phyloP scores from a whole-genome alignment of 2,113 vertebrate genomes.

The Notothenia rossii region DNA sequence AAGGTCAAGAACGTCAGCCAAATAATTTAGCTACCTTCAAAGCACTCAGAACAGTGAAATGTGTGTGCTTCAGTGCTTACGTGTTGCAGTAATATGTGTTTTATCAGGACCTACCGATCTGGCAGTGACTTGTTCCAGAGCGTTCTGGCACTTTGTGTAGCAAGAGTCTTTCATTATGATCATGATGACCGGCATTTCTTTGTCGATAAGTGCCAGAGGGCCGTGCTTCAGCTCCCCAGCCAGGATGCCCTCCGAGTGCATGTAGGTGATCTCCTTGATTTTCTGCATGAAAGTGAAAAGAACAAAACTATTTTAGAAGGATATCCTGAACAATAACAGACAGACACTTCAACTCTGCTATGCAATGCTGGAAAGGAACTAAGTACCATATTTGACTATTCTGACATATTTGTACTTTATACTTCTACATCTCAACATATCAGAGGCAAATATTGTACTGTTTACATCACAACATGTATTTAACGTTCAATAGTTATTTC shows the following conservation, averaged over 20 bases:
- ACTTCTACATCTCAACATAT: too few relatives aligned
- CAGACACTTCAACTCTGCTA: neutral
- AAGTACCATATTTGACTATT: too few relatives aligned
- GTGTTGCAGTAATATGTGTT: constrained; percentile 1
- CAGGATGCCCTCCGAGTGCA: constrained; percentile 98
- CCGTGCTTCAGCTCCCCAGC: constrained; percentile 97
- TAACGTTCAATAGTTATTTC: too few relatives aligned
- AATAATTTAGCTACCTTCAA: neutral
- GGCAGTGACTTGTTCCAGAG: constrained; percentile 94
- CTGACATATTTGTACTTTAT: too few relatives aligned
- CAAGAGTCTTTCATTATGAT: constrained; percentile 95
- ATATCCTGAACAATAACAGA: neutral
- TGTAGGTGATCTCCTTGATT: constrained; percentile 99
- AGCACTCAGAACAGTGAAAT: neutral
- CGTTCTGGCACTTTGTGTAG: constrained; percentile 96
- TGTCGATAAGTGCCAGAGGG: constrained; percentile 93
- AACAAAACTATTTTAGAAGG: neutral
- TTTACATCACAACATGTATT: too few relatives aligned
- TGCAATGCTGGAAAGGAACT: too few relatives aligned
- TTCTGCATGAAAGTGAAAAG: constrained; percentile 83
- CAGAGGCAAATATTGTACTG: too few relatives aligned
- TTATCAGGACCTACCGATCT: constrained; percentile 86
- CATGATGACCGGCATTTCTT: constrained; percentile 98
- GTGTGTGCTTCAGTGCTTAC: constrained; percentile 1
- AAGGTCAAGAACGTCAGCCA: neutral